Base-by-base conservation (phyloP, 2,888 invertebrate species). In the Ophion slaviceki region DNA sequence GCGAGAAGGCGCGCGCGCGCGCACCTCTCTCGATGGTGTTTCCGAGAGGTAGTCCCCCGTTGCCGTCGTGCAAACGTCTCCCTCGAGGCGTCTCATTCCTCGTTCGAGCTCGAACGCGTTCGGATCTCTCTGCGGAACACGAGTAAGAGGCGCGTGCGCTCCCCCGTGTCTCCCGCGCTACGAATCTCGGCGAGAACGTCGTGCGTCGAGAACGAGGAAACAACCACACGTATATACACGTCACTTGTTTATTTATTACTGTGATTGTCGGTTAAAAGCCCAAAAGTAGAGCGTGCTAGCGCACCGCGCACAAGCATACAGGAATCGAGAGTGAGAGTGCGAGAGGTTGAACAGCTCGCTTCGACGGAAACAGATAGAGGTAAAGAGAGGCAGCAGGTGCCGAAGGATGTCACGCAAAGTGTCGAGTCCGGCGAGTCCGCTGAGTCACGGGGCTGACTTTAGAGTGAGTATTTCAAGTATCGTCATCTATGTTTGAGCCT, bases 401-500 rank as follows among this genome's bases (percentile, higher is more conserved):
- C n/a, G 86, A 82, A 90, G 78, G 88, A 92, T 93, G 93, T 92
- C 93, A 88, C 92, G 91, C 88, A 92, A 90, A 88, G 87, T 88
- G 88, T 88, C 87, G 86, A 90, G 86, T 88, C 91, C 92, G 76
- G 90, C 90, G 85, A 88, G 91, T 75, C 88, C 90, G 80, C 90
- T 92, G 78, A 90, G 92, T 80, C 92, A 93, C 88, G 93, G 91
- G 91, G 92, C 91, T 90, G 92, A 92, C 81, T 92, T 92, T 89
- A 92, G 92, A 92, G 93, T 93, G 85, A 92, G 92, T 90, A 80
- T 47, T 14, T 47, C 14, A 47, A 47, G 11, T 47, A 68, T 4
- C 32, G 32, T 32, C 32, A 32, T 32, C 2, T 32, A 32, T 32
- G 32, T 32, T 32, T 32, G 32, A 32, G 24, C 2, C 24, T 24